Evolutionary conservation across 2,113 vertebrate genomes (phyloP).

Genomic region (Hydrolagus affinis): DNA sequence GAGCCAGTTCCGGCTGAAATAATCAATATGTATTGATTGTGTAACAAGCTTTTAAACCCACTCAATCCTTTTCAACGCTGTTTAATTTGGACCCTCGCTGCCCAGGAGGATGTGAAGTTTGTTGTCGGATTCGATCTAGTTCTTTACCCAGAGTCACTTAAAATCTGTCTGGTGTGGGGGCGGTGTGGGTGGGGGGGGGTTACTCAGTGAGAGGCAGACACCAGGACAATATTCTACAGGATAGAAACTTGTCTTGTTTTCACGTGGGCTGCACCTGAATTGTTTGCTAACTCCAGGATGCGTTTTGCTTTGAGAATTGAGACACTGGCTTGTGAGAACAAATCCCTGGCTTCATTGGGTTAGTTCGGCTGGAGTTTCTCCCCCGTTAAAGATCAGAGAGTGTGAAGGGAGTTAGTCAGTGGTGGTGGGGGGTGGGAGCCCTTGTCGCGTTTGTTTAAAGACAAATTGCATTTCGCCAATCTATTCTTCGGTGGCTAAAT

Average conservation of each 20-base stretch:
- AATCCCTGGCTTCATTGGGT: background rate
- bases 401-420: background rate
- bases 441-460: background rate
- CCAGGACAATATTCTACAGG: background rate
- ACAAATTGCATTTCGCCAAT: background rate
- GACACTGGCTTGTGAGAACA: background rate
- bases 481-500: background rate
- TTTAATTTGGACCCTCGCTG: background rate
- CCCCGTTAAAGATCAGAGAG: background rate
- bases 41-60: background rate
- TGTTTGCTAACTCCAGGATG: too few species aligned
- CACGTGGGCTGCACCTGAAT: too few species aligned
- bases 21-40: conserved; percentile 4
- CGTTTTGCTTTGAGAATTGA: too few species aligned
- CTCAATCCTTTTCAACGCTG: background rate
- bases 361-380: too few species aligned
- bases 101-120: background rate
- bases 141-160: background rate
- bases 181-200: too few species aligned
- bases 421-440: too few species aligned
- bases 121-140: background rate
- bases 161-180: background rate
- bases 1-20: background rate
- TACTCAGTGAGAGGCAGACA: background rate
- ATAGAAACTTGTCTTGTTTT: background rate